Conservation (phyloP, 2,797 vertebrate species). For the Corythornis leucogaster region DNA sequence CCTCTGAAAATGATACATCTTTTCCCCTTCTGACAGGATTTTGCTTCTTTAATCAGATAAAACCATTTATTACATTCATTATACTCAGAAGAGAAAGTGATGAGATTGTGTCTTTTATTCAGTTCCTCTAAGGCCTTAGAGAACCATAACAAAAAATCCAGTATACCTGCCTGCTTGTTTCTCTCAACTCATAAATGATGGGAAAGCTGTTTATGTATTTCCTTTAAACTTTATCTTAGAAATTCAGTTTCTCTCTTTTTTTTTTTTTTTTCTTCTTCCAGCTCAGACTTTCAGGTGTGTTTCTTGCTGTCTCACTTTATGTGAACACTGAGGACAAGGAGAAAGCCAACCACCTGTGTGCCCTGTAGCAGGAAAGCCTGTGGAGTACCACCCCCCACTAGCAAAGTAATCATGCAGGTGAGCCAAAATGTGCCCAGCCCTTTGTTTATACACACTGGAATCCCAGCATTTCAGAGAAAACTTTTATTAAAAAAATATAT, state of each 20-base stretch:
- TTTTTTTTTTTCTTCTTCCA: not conserved
- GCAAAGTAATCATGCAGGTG: not conserved
- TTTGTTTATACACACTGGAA: not conserved
- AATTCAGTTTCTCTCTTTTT: not conserved
- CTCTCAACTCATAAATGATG: not conserved
- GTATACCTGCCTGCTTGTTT: not conserved
- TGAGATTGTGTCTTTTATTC: not conserved
- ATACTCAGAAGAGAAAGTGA: not conserved
- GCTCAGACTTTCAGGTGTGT: not conserved
- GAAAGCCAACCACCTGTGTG: not conserved
- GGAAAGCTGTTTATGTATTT: not conserved
- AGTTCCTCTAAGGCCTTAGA: not conserved
- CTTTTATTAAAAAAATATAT: not conserved
- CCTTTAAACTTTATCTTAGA: not conserved
- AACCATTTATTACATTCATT: not conserved
- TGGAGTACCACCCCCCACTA: not conserved
- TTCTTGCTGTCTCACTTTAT: not conserved
- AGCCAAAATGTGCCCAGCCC: not conserved
- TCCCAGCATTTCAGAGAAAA: not conserved
- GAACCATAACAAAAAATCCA: not conserved
- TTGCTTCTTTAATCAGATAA: conserved; percentile 40
- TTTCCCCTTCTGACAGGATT: conserved; percentile 14
- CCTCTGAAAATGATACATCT: conserved; percentile 1
- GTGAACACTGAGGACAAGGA: not conserved
- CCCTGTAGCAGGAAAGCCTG: not conserved